Conservation (phyloP, 2,888 invertebrate species). For the Strigamia maritima region DNA sequence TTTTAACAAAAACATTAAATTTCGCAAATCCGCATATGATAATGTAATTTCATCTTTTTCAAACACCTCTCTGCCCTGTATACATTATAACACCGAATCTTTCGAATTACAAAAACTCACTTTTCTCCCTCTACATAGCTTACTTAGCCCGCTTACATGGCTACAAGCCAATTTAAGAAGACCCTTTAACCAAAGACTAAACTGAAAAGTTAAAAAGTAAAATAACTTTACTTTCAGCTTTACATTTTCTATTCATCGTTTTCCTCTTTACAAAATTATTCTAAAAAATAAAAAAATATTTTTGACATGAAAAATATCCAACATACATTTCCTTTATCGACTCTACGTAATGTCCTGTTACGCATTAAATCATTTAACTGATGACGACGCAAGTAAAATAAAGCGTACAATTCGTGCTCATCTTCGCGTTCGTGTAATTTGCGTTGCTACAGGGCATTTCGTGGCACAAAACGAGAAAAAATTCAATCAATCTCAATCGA, state of each 20-base stretch:
- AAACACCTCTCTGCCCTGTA: not conserved
- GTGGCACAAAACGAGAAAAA: not conserved
- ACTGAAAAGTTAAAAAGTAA: not conserved
- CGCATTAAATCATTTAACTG: conserved; percentile 15
- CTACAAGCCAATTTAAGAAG: not conserved
- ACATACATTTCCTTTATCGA: not conserved
- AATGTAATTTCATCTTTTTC: not conserved
- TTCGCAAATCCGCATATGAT: not conserved
- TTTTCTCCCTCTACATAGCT: not conserved
- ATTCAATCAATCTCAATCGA: not conserved
- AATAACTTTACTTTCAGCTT: no score
- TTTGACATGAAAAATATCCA: not conserved
- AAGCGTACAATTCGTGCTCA: not conserved
- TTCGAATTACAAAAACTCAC: not conserved
- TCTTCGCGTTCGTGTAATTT: not conserved
- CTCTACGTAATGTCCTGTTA: not conserved
- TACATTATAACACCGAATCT: not conserved
- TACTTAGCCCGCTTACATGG: not conserved
- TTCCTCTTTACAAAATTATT: not conserved
- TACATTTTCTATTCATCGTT: no score
- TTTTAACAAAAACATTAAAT: not conserved
- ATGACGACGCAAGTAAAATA: not conserved
- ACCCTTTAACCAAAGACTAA: not conserved
- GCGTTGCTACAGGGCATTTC: not conserved
- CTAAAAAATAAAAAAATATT: not conserved